These are phyloP conservation scores for Drosophila ficusphila DNA, from an alignment of 1,140 invertebrate genomes.

Conservation along the genomic window DNA sequence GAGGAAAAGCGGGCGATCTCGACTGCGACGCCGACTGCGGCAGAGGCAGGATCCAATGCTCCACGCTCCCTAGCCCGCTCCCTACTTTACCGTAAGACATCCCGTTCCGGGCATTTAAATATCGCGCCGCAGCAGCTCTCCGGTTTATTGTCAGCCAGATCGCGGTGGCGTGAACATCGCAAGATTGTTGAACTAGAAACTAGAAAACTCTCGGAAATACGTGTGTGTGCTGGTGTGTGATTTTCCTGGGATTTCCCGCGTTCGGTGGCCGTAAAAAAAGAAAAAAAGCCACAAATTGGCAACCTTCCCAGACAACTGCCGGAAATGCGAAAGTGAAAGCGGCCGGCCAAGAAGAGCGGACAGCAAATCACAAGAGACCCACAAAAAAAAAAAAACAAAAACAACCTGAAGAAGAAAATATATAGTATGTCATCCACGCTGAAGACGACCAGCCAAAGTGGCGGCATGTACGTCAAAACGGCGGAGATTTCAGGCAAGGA, in stretches of 20 bases:
- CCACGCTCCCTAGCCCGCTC: conserved; percentile 25
- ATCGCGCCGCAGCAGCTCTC: conserved; percentile 61
- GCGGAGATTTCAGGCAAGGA: conserved; percentile 37
- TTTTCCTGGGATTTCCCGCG: conserved; percentile 77
- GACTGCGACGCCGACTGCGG: conserved; percentile 19
- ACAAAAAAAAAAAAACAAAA: too few species aligned
- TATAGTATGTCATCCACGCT: conserved; percentile 63
- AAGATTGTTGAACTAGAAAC: conserved; percentile 40
- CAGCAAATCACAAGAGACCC: conserved; percentile 27
- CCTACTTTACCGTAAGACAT: conserved; percentile 15
- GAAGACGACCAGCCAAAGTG: conserved; percentile 61
- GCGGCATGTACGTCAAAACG: conserved; percentile 43
- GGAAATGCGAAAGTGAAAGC: conserved; percentile 69
- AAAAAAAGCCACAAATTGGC: conserved; percentile 50
- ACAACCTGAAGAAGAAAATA: too few species aligned
- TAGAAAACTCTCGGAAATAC: background rate
- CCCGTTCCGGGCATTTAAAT: conserved; percentile 73
- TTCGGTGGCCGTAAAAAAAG: conserved; percentile 34
- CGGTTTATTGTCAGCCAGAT: conserved; percentile 74
- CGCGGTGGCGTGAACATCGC: conserved; percentile 76
- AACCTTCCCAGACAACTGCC: conserved; percentile 68
- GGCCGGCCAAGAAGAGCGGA: conserved; percentile 27
- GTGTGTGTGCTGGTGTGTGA: conserved; percentile 22
- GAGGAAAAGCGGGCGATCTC: conserved; percentile 41
- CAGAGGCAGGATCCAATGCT: conserved; percentile 60